Base-by-base conservation (phyloP, 2,113 vertebrate genomes). In the Pteropus alecto region DNA sequence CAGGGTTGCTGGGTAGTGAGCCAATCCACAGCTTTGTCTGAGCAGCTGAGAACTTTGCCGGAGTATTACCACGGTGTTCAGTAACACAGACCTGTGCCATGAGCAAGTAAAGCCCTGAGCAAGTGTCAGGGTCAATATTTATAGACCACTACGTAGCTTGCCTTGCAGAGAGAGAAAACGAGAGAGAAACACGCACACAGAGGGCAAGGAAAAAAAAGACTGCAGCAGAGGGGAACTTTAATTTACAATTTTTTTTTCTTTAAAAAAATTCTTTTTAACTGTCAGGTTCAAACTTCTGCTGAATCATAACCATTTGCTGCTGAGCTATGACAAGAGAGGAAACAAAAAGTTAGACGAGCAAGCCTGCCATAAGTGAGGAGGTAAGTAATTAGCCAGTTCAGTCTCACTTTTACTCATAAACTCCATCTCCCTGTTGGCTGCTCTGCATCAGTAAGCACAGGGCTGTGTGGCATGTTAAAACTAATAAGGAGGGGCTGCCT, bases 81-180 rank as follows among this genome's bases (percentile, higher is more conserved):
- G 98, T 99, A 97, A 98, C 98, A 98, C 85, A 18, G 95, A 98
- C 98, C 98, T 98, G 97, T 98, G 98, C 98, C 98, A 96, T 94
- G 65, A 41, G 98, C 98, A 93, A 91, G 97, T 78, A 84, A 78
- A 98, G 97, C 92, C 79, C 97, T 30, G 97, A 98, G 97, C 98
- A 98, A 98, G 98, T 98, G 98, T 96, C 97, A 97, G 96, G 97
- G 98, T 94, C 98, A 97, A 93, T 99, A 99, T 99, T 99, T 99
- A 99, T 99, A 99, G 98, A 98, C 97, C 98, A 67, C 95, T 92
- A 87, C 46, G 6, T 79, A 97, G 98, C 98, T 71, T 78, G 96
- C 67, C 93, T 89, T 68, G 90, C 94, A 95, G 92, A 97, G 96
- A 94, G 93, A 96, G 60, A n/a, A 18, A 86, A 56, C 79, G 26